Evolutionary conservation across 2,888 invertebrate genomes (phyloP).

Genomic region (Yponomeuta malinellus): DNA sequence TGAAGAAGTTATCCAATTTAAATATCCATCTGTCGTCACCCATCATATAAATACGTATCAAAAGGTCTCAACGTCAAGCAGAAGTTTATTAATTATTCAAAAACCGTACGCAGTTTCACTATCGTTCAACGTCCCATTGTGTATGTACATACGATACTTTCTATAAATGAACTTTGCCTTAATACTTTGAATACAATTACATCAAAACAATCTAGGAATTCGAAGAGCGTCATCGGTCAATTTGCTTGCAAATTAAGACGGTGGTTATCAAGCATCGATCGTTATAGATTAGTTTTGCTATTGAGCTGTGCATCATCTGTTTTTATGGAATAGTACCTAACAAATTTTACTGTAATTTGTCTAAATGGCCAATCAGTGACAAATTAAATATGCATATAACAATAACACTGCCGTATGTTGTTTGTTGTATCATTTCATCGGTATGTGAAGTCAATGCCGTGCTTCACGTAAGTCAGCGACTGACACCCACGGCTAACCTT

Average conservation of each 20-base stretch:
- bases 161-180: conserved; percentile 54
- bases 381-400: not conserved
- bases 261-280: not conserved
- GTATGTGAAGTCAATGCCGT: conserved; percentile 14
- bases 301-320: not conserved
- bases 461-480: conserved; percentile 5
- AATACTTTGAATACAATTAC: conserved; percentile 37
- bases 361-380: not conserved
- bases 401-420: not conserved
- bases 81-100: conserved; percentile 34
- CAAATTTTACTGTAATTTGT: not conserved
- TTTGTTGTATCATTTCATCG: conserved; percentile 5
- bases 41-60: not conserved
- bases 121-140: conserved; percentile 65
- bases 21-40: not conserved
- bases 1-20: not conserved
- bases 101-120: conserved; percentile 55
- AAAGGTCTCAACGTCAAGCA: not conserved
- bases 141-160: conserved; percentile 54
- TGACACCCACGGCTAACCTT: conserved; percentile 44
- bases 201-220: conserved; percentile 24
- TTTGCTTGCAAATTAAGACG: conserved; percentile 1
- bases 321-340: not conserved
- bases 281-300: not conserved
- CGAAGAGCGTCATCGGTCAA: conserved; percentile 4